phyloP scores from a whole-genome alignment of 2,113 vertebrate genomes.

The Anser cygnoides region DNA sequence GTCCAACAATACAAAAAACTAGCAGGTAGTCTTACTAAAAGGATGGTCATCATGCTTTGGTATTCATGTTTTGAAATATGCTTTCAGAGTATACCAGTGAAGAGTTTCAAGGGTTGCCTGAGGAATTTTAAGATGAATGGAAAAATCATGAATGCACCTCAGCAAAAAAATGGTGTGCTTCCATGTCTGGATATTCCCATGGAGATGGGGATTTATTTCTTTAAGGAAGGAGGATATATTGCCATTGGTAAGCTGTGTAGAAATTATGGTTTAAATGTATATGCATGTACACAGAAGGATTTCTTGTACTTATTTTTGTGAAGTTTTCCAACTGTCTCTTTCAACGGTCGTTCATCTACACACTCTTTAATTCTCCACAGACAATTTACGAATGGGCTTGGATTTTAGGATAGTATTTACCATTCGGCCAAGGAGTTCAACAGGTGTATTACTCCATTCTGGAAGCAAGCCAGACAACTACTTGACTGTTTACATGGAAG shows the following conservation, averaged over 20 bases:
- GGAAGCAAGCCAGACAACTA: slow-evolving; percentile 74
- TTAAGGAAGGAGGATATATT: slow-evolving; percentile 83
- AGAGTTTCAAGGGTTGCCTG: slow-evolving; percentile 88
- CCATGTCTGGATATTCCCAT: slow-evolving; percentile 83
- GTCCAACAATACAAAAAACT: neutral
- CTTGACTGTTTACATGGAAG: slow-evolving; percentile 85
- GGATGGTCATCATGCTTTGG: neutral
- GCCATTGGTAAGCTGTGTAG: slow-evolving; percentile 79
- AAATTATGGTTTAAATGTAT: neutral
- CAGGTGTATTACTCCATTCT: slow-evolving; percentile 82
- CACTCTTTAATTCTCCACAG: slow-evolving; percentile 58
- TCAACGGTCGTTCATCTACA: neutral
- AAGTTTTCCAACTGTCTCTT: neutral
- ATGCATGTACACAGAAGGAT: neutral
- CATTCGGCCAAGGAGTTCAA: slow-evolving; percentile 81
- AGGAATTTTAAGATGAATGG: slow-evolving; percentile 87
- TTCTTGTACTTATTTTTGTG: neutral
- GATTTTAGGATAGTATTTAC: slow-evolving; percentile 86
- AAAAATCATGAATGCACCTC: slow-evolving; percentile 71
- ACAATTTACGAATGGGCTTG: slow-evolving; percentile 77
- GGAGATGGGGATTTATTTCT: slow-evolving; percentile 88
- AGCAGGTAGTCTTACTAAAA: neutral
- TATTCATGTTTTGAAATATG: neutral
- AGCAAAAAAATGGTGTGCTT: slow-evolving; percentile 76
- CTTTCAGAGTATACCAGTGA: slow-evolving; percentile 83